These are phyloP conservation scores for Neodontobutis hainanensis DNA, from an alignment of 2,113 vertebrate genomes.

Conservation along the genomic window DNA sequence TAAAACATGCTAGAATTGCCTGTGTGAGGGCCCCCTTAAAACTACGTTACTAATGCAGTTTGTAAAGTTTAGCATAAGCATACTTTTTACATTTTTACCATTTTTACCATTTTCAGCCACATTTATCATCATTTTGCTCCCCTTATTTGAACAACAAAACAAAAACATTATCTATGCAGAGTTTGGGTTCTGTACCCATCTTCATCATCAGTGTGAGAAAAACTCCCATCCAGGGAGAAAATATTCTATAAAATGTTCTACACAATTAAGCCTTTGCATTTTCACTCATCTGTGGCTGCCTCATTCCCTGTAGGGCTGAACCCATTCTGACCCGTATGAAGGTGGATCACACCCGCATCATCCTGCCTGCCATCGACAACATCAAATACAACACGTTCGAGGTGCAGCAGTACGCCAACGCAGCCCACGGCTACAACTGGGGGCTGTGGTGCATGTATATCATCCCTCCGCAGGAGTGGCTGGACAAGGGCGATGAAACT, in stretches of 20 bases:
- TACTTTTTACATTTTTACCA: too few species aligned
- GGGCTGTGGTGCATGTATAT: constrained; percentile 99
- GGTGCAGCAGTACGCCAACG: constrained; percentile 96
- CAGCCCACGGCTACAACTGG: constrained; percentile 98
- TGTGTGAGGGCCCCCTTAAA: too few species aligned
- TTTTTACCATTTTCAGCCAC: not conserved
- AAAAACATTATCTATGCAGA: not conserved
- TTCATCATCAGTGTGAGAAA: too few species aligned
- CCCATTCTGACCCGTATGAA: constrained; percentile 90
- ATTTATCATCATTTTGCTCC: not conserved
- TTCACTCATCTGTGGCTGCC: constrained; percentile 1
- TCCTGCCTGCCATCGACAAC: constrained; percentile 96
- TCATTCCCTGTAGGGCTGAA: constrained; percentile 83
- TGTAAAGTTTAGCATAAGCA: too few species aligned
- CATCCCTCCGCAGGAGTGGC: constrained; percentile 94
- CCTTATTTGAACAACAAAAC: constrained; percentile 8
- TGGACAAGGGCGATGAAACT: constrained; percentile 93
- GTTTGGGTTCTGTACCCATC: too few species aligned
- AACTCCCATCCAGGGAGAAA: too few species aligned
- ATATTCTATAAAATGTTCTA: too few species aligned
- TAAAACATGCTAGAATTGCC: too few species aligned
- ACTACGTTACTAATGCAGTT: too few species aligned
- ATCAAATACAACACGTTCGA: constrained; percentile 98
- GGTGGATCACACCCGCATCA: constrained; percentile 90
- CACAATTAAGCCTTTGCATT: constrained; percentile 1